Evolutionary conservation across 2,797 vertebrate species (phyloP), one percentile per base, ranked within the genome.

Genomic region (Mus spretus): DNA sequence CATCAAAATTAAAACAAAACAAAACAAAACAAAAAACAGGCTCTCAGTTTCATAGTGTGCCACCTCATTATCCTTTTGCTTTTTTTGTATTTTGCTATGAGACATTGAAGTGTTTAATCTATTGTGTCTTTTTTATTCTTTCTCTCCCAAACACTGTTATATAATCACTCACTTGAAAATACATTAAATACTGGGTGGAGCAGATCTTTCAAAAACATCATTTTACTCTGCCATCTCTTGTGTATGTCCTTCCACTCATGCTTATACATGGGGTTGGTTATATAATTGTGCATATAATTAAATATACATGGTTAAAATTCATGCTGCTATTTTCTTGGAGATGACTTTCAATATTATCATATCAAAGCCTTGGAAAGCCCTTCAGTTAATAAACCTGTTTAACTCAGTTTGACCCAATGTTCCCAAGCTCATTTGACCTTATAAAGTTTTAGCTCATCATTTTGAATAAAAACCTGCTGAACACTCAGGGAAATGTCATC

Each of bases 371-470:
- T 91, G 53, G 70, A 91, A 95, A 90, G 8, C 8, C 37, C 31
- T 89, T 96, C 37, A 28, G 61, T 82, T 94, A 91, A 95, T 86
- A 94, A 89, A 97, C 31, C 59, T 91, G 11, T 91, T 91, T 95
- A 96, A 83, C 15, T 91, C 26, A 85, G 24, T 93, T 86, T 91
- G 93, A 96, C 55, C 84, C 72, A 94, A 78, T 80, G 57, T 94
- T 94, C 55, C 5, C 57, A 95, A 95, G 96, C 72, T 84, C 50
- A 92, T 83, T 95, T 90, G 81, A 96, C 90, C 88, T 93, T 84
- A 77, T 87, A 95, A 80, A 96, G 26, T 92, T 85, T 92, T 67
- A 94, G 74, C 70, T 89, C 65, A 93, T 90, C 37, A 40, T 88
- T 96, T 89, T 96, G 83, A 94, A 89, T 86, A 95, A 93, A 40